Conservation (phyloP, 92 coral and sea anemone species). For the Isaurus tuberculatus region DNA sequence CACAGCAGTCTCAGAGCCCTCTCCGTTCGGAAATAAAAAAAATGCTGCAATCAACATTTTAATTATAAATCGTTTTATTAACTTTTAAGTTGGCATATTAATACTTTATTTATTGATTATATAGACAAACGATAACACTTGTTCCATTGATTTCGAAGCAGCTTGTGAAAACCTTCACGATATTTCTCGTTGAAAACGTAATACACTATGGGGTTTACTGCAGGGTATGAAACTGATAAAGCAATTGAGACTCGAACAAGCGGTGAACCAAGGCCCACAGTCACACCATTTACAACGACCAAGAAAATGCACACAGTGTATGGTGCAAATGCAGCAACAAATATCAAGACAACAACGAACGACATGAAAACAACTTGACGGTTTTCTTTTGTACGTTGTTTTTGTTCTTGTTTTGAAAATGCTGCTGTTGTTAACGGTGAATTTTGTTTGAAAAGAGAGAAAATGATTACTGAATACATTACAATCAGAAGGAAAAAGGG, state of each 20-base stretch:
- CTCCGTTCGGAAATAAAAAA: no score
- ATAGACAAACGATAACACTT: no score
- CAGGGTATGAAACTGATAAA: not conserved
- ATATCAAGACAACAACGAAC: conserved; percentile 1
- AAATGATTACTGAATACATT: no score
- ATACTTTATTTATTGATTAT: no score
- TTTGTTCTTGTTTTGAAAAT: conserved; percentile 11
- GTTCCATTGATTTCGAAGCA: no score
- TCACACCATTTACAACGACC: not conserved
- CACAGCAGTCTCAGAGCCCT: no score
- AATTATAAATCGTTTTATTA: no score
- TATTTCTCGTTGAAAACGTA: conserved; percentile 13
- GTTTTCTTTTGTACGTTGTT: conserved; percentile 3
- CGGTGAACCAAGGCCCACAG: not conserved
- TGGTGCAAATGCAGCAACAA: conserved; percentile 4
- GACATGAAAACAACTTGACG: conserved; percentile 11
- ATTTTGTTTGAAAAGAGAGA: no score
- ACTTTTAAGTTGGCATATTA: no score
- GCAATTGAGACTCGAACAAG: not conserved
- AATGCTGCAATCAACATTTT: no score
- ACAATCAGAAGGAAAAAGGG: no score
- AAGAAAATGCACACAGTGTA: not conserved
- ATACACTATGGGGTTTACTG: not conserved
- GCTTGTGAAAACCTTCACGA: not conserved
- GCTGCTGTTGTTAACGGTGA: not conserved